A percentile compares a stretch with the other conserved stretches of the same genome.
Evolutionary conservation across 2,888 invertebrate species (phyloP).

Genomic region (Ypsolopha scabrella): DNA sequence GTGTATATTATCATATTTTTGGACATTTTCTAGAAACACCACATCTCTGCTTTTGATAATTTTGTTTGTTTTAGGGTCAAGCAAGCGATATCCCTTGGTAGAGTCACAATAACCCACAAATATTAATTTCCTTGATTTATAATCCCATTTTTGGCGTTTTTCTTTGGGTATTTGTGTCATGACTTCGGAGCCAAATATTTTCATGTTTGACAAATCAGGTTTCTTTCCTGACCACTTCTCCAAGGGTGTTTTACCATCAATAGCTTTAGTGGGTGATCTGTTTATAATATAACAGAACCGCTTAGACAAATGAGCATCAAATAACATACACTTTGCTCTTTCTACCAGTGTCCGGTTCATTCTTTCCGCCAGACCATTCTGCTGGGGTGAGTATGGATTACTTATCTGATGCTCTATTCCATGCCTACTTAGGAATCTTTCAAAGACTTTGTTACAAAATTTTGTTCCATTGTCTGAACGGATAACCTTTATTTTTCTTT

Average conservation of each 20-base stretch:
- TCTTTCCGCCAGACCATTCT: conserved; percentile 26
- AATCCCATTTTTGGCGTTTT: no score
- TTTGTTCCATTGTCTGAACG: neutral
- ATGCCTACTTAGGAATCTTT: conserved; percentile 7
- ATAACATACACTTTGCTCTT: conserved; percentile 13
- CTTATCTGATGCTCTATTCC: no score
- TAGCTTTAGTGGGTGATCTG: conserved; percentile 11
- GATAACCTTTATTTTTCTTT: neutral
- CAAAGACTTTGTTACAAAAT: conserved; percentile 11
- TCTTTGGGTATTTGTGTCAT: conserved; percentile 16
- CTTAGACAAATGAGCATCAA: conserved; percentile 11
- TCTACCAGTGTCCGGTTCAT: conserved; percentile 13
- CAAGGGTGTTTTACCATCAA: conserved; percentile 13
- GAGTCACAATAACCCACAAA: no score
- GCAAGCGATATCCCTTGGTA: no score
- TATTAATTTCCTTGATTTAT: no score
- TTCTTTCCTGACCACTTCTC: conserved; percentile 9
- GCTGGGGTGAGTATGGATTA: conserved; percentile 24
- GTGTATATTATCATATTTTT: no score
- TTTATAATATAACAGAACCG: conserved; percentile 11
- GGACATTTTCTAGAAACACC: no score
- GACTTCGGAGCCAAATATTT: conserved; percentile 16
- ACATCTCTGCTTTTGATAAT: no score
- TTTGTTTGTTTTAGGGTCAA: no score
- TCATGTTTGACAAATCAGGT: conserved; percentile 12